Evolutionary conservation across 2,797 vertebrate species (phyloP).

Genomic region (Anguilla pacifica): DNA sequence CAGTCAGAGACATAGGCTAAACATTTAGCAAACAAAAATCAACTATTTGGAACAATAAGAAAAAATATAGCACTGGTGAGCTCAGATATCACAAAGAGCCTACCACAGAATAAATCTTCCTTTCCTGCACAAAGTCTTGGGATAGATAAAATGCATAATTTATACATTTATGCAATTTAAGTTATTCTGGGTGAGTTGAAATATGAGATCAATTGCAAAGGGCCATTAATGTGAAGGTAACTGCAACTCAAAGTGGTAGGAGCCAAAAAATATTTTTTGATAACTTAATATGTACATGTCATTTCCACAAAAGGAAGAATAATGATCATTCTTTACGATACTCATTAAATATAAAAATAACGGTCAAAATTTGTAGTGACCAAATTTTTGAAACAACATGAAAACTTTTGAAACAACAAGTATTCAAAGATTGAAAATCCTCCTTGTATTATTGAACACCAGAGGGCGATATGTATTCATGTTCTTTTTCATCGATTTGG

Average conservation of each 20-base stretch:
- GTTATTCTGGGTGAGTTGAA: neutral
- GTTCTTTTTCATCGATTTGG: neutral
- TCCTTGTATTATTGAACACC: slow-evolving; percentile 4
- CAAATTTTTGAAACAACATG: neutral
- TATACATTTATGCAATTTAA: neutral
- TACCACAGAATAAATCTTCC: neutral
- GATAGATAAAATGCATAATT: neutral
- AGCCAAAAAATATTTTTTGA: neutral
- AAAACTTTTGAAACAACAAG: neutral
- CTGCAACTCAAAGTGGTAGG: neutral
- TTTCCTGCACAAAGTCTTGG: neutral
- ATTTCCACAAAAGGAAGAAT: neutral
- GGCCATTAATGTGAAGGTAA: neutral
- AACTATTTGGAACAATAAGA: no score
- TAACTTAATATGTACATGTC: neutral
- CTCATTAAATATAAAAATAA: neutral
- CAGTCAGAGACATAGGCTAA: no score
- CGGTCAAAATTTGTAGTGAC: neutral
- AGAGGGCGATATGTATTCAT: slow-evolving; percentile 16
- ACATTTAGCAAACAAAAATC: no score
- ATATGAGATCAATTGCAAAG: neutral
- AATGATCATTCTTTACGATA: neutral
- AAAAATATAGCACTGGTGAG: no score
- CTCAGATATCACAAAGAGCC: no score
- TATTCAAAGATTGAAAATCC: neutral